Base-by-base conservation (phyloP, 2,797 vertebrate genomes). In the Sphenopsis melanotis region DNA sequence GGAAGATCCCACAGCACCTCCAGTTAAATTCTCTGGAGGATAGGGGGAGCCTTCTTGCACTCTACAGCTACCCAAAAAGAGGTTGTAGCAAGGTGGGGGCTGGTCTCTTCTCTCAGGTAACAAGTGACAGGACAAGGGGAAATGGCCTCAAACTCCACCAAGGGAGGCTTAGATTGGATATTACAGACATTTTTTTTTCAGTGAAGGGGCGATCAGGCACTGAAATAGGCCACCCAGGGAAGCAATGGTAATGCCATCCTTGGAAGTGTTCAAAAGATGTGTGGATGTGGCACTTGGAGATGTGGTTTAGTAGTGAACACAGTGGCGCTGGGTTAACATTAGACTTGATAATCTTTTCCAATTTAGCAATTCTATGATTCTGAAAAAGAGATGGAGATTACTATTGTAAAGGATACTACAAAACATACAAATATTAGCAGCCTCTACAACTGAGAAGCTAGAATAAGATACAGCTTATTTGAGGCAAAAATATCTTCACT, bases 321-420 rank as follows among this genome's bases (percentile, higher is more conserved):
- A 0, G 22, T 9, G 3, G 19, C 29, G 19, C 13, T 47, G 27
- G 13, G 5, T 24, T 59, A 64, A 21, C 2, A 1, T 4, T 24
- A 34, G 10, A 47, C 11, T 47, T 60, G 13, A 27, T 36, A 65
- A 60, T 24, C 5, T 36, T 65, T 53, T 20, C 60, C 27, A 49
- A 8, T 0, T 47, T 21, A 65, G 15, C 5, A 7, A 24, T 36
- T 78, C 52, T 46, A 8, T 27, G 19, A 53, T 65, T 59, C 13
- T 21, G 29, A 13, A 24, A 76, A 59, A 42, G n/a, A 68, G 12
- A 7, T 1, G 0, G 32, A 79, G 41, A 26, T 56, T 2, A 2
- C 4, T 5, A 6, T 12, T 70, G 16, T n/a, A 79, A 60, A 83
- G 76, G 12, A 14, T 42, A 19, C 6, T 49, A 30, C 23, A 56